Conservation (phyloP, 2,113 vertebrate species). For the Thunnus thynnus region DNA sequence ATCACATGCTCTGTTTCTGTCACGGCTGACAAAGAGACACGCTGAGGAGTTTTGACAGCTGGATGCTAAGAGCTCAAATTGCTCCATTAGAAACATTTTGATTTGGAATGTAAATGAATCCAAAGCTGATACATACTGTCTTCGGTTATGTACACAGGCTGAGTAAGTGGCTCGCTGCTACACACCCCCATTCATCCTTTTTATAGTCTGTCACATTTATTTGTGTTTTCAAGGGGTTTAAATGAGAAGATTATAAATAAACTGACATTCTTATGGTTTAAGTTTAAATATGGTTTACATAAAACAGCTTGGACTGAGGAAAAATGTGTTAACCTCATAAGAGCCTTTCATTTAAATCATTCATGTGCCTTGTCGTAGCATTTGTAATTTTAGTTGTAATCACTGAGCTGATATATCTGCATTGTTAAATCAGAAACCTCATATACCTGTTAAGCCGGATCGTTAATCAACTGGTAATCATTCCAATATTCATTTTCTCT, state of each 20-base stretch:
- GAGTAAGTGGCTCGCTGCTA: constrained; percentile 19
- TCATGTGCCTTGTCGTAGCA: constrained; percentile 50
- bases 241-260: constrained; percentile 18
- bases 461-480: constrained; percentile 78
- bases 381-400: constrained; percentile 78
- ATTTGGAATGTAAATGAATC: constrained; percentile 62
- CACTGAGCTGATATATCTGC: constrained; percentile 71
- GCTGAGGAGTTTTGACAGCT: constrained; percentile 75
- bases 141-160: constrained; percentile 32
- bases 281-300: constrained; percentile 14
- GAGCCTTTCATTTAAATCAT: constrained; percentile 56
- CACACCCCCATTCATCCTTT: constrained; percentile 18
- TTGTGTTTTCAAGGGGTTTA: constrained; percentile 32
- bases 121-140: constrained; percentile 18
- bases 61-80: constrained; percentile 76
- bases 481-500: constrained; percentile 65
- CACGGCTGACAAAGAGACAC: constrained; percentile 56
- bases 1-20: constrained; percentile 70
- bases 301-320: not conserved
- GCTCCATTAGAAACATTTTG: constrained; percentile 77
- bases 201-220: constrained; percentile 34
- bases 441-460: constrained; percentile 71
- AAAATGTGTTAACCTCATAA: constrained; percentile 28
- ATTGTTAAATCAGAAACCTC: constrained; percentile 73
- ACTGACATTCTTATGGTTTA: constrained; percentile 15